Evolutionary conservation across 2,888 invertebrate genomes (phyloP).

Genomic region (Chymomyza amoena): DNA sequence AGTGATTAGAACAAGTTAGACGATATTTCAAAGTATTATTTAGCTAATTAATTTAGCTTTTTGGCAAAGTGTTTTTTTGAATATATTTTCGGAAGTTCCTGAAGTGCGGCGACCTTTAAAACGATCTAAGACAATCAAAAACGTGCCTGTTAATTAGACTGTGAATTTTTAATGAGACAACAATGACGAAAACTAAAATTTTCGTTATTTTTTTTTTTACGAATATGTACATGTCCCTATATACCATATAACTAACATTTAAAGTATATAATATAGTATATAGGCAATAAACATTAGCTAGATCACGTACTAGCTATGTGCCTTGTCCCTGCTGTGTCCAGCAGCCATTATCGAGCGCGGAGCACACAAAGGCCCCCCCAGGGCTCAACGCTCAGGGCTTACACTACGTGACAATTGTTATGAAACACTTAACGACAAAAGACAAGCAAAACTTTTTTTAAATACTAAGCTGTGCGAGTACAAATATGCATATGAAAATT

Average conservation of each 20-base stretch:
- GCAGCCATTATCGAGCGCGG: no score
- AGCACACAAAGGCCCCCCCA: no score
- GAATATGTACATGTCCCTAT: background rate
- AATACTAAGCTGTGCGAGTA: no score
- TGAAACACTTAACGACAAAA: background rate
- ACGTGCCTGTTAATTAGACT: background rate
- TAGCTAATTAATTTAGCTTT: background rate
- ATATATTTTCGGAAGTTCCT: background rate
- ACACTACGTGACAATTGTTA: background rate
- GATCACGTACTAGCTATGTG: background rate
- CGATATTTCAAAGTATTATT: no score
- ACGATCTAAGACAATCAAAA: background rate
- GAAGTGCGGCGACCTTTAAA: background rate
- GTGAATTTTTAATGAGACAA: background rate
- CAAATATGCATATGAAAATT: background rate
- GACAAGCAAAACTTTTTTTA: no score
- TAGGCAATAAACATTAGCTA: background rate
- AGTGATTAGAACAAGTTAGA: background rate
- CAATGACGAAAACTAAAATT: background rate
- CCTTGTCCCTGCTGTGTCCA: background rate
- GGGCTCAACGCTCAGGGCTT: background rate
- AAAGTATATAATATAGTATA: background rate
- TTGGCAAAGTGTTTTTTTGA: background rate
- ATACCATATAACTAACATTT: background rate
- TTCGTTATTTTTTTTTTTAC: background rate